A percentile compares a stretch with the other conserved stretches of the same genome.
Evolutionary conservation across 2,113 vertebrate genomes (phyloP).

Genomic region (Paracanthobrama guichenoti): DNA sequence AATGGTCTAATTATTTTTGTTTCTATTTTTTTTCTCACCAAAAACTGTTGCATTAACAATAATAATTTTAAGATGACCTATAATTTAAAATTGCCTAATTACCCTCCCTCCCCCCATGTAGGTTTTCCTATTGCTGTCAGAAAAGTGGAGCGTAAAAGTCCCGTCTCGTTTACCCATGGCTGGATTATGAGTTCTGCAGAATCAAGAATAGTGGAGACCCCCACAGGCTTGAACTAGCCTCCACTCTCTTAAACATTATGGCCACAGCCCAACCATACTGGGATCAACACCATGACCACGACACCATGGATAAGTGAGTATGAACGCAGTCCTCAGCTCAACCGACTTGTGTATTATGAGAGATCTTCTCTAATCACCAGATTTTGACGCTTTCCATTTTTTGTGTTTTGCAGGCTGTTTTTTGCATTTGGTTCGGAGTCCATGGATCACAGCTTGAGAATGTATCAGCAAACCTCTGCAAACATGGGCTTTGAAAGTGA

Average conservation of each 20-base stretch:
- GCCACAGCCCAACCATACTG: constrained; percentile 80
- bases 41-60: no score
- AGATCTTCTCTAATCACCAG: background rate
- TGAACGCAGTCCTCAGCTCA: background rate
- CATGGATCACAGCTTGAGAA: constrained; percentile 80
- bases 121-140: constrained; percentile 46
- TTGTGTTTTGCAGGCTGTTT: constrained; percentile 75
- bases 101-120: constrained; percentile 47
- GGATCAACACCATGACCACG: constrained; percentile 72
- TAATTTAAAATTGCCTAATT: no score
- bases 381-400: constrained; percentile 43
- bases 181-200: constrained; percentile 75
- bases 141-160: constrained; percentile 48
- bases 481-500: constrained; percentile 67
- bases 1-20: no score
- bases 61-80: no score
- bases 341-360: background rate
- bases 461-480: constrained; percentile 60
- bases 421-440: constrained; percentile 78
- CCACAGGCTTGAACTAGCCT: constrained; percentile 70
- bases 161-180: constrained; percentile 46
- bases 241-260: constrained; percentile 70
- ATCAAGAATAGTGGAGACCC: constrained; percentile 73
- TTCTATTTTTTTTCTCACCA: no score
- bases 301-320: constrained; percentile 80